Percentiles rank a stretch among this genome's conserved stretches.
Evolutionary conservation across 2,113 vertebrate genomes (phyloP).

Genomic region (Asarcornis scutulata): DNA sequence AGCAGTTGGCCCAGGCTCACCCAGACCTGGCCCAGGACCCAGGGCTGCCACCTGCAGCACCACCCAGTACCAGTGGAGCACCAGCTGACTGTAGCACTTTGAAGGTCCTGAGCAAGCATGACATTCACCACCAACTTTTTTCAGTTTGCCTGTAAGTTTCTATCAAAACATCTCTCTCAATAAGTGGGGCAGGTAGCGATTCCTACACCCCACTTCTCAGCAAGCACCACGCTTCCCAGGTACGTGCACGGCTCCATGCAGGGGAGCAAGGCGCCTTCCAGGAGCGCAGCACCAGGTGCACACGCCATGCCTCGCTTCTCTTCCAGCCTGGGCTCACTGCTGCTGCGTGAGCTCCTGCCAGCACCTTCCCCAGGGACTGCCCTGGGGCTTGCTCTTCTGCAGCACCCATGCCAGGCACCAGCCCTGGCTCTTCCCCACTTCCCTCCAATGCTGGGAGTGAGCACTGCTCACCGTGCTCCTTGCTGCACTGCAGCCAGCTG

Average conservation of each 20-base stretch:
- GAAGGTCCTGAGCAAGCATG: neutral
- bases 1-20: neutral
- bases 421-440: neutral
- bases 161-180: neutral
- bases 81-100: neutral
- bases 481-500: neutral
- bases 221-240: neutral
- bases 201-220: neutral
- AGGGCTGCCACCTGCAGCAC: neutral
- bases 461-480: neutral
- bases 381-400: neutral
- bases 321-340: neutral
- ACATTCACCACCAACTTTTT: neutral
- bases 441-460: neutral
- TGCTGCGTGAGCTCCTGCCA: neutral
- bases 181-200: neutral
- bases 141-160: neutral
- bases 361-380: neutral
- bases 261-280: neutral
- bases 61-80: neutral
- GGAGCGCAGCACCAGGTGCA: no score
- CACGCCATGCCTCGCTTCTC: neutral
- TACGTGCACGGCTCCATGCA: fast-evolving
- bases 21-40: neutral
- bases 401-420: neutral